Conservation (phyloP, 2,888 invertebrate genomes). For the Axea sp. region DNA sequence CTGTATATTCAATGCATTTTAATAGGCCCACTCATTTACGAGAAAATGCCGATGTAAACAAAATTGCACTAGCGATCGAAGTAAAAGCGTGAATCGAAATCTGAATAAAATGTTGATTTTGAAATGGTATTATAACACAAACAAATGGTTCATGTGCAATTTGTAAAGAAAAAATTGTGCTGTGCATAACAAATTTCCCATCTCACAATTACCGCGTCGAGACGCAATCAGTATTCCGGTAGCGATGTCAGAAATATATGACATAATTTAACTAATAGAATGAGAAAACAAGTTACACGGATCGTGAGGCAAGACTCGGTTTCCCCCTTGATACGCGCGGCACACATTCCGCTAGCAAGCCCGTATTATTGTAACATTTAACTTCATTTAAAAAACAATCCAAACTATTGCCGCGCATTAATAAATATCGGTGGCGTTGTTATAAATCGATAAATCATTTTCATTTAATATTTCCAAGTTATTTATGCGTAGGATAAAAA, state of each 20-base stretch:
- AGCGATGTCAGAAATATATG: not conserved
- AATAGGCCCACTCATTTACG: too few species aligned
- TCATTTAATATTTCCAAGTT: not conserved
- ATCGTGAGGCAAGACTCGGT: conserved; percentile 15
- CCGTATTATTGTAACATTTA: conserved; percentile 12
- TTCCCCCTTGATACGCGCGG: conserved; percentile 20
- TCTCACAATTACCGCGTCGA: not conserved
- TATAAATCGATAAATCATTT: not conserved
- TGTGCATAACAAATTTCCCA: too few species aligned
- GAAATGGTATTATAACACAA: too few species aligned
- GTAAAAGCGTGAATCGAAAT: too few species aligned
- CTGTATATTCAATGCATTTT: too few species aligned
- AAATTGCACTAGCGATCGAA: too few species aligned
- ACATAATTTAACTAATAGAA: conserved; percentile 13
- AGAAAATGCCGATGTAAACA: too few species aligned
- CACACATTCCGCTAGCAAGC: conserved; percentile 17
- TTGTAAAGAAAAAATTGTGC: too few species aligned
- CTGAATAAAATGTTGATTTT: too few species aligned
- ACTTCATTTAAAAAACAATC: conserved; percentile 23
- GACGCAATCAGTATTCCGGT: conserved; percentile 2
- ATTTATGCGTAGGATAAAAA: too few species aligned
- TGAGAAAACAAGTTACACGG: conserved; percentile 26
- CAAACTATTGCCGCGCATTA: conserved; percentile 1
- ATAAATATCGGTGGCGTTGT: conserved; percentile 4
- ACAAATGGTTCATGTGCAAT: too few species aligned